These are phyloP conservation scores for Xanthorhoe spadicearia DNA, from an alignment of 2,888 invertebrate species.

Conservation along the genomic window DNA sequence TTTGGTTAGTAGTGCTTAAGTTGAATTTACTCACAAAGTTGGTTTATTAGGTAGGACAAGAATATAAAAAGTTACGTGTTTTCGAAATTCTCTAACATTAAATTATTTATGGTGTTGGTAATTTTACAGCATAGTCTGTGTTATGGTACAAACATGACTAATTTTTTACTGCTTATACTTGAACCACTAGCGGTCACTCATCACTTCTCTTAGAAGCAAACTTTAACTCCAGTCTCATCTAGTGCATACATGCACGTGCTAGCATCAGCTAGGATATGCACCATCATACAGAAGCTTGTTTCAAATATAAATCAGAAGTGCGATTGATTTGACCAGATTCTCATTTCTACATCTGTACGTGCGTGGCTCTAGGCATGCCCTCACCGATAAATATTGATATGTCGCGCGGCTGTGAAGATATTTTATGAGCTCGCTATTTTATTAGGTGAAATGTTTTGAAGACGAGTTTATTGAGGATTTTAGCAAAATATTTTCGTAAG, in stretches of 20 bases:
- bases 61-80: no score
- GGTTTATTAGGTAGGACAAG: no score
- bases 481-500: no score
- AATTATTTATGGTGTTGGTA: no score
- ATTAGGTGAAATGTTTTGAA: not conserved
- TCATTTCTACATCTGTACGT: constrained; percentile 27
- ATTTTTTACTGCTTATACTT: no score
- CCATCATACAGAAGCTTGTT: constrained; percentile 5
- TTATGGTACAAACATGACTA: no score
- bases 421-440: constrained; percentile 7
- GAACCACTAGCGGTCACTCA: no score
- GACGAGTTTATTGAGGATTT: not conserved
- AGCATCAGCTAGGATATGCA: no score
- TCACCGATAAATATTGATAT: constrained; percentile 28
- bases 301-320: constrained; percentile 21
- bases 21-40: no score
- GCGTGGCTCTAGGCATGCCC: constrained; percentile 14
- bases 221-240: not conserved
- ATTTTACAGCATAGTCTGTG: no score
- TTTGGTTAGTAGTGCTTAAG: no score
- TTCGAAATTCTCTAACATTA: no score
- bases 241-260: not conserved
- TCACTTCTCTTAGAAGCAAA: not conserved
- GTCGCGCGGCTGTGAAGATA: constrained; percentile 10
- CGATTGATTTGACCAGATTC: constrained; percentile 33